phyloP scores from a whole-genome alignment of 2,797 vertebrate genomes.

The Typhlichthys eigenmanni region DNA sequence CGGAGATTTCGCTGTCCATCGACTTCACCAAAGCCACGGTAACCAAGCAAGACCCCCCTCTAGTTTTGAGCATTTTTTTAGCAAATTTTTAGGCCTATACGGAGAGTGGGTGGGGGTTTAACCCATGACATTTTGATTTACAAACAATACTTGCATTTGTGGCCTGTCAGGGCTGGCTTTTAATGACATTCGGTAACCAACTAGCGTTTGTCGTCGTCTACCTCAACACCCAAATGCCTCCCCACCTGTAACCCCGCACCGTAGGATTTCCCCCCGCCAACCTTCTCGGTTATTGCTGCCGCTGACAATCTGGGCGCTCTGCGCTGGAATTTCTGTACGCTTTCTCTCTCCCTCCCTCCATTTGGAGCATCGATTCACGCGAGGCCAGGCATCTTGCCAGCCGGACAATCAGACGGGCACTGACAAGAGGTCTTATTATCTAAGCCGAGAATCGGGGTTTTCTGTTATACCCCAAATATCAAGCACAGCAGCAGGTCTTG shows the following conservation, averaged over 20 bases:
- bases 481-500: conserved; percentile 37
- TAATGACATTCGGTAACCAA: neutral
- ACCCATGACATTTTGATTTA: conserved; percentile 42
- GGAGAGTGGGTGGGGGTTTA: conserved; percentile 45
- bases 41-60: conserved; percentile 6
- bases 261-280: conserved; percentile 20
- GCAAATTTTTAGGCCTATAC: conserved; percentile 48
- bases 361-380: conserved; percentile 3
- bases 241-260: conserved; percentile 31
- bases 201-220: conserved; percentile 46
- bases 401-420: conserved; percentile 24
- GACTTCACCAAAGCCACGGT: conserved; percentile 28
- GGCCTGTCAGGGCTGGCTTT: conserved; percentile 38
- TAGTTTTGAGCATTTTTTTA: conserved; percentile 10
- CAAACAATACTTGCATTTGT: conserved; percentile 38
- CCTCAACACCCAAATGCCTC: conserved; percentile 60
- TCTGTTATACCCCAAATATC: conserved; percentile 5
- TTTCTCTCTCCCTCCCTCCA: neutral
- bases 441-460: neutral
- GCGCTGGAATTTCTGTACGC: conserved; percentile 6
- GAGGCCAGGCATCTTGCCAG: conserved; percentile 15
- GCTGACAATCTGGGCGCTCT: conserved; percentile 44
- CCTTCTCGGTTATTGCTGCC: conserved; percentile 40
- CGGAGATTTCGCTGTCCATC: conserved; percentile 13
- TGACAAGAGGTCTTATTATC: conserved; percentile 12